Base-by-base conservation (phyloP, 2,797 vertebrate species). In the Harpagifer antarcticus region DNA sequence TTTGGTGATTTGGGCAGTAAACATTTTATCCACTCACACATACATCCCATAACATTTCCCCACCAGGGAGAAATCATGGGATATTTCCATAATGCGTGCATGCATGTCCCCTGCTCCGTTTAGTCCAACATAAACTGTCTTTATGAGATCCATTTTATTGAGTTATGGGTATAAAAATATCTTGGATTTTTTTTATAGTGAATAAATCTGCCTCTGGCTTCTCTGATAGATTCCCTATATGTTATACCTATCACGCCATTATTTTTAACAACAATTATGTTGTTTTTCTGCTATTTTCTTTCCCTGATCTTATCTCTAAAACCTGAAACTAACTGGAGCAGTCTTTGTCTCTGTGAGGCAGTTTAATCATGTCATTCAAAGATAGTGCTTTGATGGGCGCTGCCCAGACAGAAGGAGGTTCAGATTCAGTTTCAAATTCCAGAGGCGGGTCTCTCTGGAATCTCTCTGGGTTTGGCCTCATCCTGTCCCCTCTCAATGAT, bases 381-480 rank as follows among this genome's bases (percentile, higher is more conserved):
- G 31, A 14, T 13, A 59, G 60, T 65, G 53, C 68, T 81, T 67
- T 87, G 72, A 76, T 50, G 40, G 65, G 78, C 84, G 75, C 48
- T 45, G 45, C 58, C 69, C 72, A 88, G 57, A 65, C 53, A 66
- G 70, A 76, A 79, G 33, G 69, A 84, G 72, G 69, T 75, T 68
- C 55, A 83, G 73, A 87, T 82, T 40, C 55, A 76, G 62, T 81
- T 78, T 86, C 72, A 84, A 71, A 84, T 91, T 90, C 75, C 86
- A 90, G 84, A 78, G 84, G 78, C 58, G 27, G 75, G 81, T 89
- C 84, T 86, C 86, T 68, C 61, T 86, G 83, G 88, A 81, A 89
- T 89, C 68, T 68, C 31, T n/a, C 77, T 58, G 72, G 83, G 82
- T 74, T 86, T 72, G 50, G 78, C 66, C 63, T 72, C 69, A 64